Evolutionary conservation across 2,113 vertebrate species (phyloP).

Genomic region (Macaca mulatta): DNA sequence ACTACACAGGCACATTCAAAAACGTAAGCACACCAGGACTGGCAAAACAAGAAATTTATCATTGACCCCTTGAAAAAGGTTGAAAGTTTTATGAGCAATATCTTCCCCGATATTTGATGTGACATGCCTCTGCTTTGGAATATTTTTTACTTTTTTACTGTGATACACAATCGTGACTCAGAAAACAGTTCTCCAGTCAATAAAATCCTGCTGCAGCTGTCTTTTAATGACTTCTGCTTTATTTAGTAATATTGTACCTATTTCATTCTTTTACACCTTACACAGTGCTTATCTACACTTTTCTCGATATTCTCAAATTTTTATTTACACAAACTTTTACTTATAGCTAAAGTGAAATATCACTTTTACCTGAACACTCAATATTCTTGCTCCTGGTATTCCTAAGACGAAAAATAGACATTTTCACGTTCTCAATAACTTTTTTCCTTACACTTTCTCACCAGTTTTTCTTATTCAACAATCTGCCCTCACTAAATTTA

Average conservation of each 20-base stretch:
- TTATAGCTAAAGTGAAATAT: neutral
- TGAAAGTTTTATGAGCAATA: neutral
- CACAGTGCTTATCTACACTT: neutral
- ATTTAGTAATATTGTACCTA: neutral
- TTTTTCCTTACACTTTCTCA: neutral
- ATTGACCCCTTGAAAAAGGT: neutral
- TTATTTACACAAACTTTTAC: neutral
- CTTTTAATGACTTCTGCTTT: neutral
- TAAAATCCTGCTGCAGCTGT: neutral
- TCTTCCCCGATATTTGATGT: neutral
- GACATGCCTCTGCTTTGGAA: neutral
- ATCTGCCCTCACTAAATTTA: neutral
- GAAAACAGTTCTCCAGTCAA: neutral
- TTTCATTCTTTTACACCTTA: neutral
- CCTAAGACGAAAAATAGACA: neutral
- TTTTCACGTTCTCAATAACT: neutral
- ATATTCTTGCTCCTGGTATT: neutral
- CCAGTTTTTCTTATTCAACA: neutral
- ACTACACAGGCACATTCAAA: neutral
- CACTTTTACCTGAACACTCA: neutral
- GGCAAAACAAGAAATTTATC: neutral
- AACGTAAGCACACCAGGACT: neutral
- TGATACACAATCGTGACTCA: neutral
- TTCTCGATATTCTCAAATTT: neutral
- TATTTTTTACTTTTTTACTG: neutral